These are phyloP conservation scores for Stenoptilia bipunctidactyla DNA, from an alignment of 2,888 invertebrate species.

Conservation along the genomic window DNA sequence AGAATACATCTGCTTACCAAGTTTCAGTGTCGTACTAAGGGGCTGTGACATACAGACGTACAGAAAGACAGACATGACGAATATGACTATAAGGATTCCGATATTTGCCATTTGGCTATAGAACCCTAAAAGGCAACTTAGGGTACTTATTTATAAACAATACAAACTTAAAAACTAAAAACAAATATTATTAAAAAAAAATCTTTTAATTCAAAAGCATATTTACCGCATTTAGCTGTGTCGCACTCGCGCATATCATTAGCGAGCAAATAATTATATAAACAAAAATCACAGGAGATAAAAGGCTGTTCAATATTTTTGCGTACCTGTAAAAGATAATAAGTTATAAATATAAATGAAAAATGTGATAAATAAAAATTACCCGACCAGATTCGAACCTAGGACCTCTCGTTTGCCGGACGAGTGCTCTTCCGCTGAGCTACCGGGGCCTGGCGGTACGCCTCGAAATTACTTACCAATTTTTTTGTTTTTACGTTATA, in stretches of 20 bases:
- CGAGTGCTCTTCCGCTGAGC: too few species aligned
- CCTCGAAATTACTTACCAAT: too few species aligned
- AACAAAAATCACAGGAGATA: conserved; percentile 3
- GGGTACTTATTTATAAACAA: not conserved
- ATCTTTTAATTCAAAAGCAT: not conserved
- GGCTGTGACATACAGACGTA: too few species aligned
- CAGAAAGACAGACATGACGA: too few species aligned
- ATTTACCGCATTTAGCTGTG: not conserved
- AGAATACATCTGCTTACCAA: too few species aligned
- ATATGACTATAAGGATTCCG: too few species aligned
- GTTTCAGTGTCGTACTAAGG: too few species aligned
- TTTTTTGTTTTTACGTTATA: too few species aligned
- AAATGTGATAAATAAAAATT: too few species aligned
- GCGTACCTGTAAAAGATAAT: not conserved
- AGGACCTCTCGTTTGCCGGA: too few species aligned
- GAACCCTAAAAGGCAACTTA: not conserved
- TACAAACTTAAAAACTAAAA: not conserved
- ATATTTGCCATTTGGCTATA: not conserved
- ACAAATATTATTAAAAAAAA: not conserved
- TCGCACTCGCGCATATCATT: conserved; percentile 1
- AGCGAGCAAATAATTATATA: conserved; percentile 2
- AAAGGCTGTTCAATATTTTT: not conserved
- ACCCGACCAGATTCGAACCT: too few species aligned
- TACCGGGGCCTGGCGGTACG: too few species aligned
- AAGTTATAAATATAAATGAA: conserved; percentile 1